These are phyloP conservation scores for Novumbra hubbsi DNA, from an alignment of 2,797 vertebrate genomes.

Conservation along the genomic window DNA sequence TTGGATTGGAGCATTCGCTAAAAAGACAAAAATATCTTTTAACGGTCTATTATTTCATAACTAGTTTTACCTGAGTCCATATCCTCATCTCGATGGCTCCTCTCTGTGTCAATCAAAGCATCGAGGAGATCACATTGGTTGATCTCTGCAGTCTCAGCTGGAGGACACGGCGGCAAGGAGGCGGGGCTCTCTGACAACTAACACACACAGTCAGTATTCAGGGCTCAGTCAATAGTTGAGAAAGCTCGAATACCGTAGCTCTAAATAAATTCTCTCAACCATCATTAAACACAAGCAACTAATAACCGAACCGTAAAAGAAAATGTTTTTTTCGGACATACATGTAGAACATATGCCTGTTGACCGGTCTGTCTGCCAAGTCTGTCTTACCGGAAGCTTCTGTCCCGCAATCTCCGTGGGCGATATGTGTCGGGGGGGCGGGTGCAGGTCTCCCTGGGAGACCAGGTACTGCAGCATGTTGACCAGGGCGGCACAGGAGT, in stretches of 20 bases:
- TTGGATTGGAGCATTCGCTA: background rate
- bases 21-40: too few relatives aligned
- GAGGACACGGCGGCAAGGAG: constrained; percentile 75
- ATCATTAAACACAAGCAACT: background rate
- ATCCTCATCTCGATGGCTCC: constrained; percentile 68
- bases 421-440: constrained; percentile 80
- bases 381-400: constrained; percentile 80
- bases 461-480: constrained; percentile 89
- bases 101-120: constrained; percentile 88
- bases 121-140: constrained; percentile 90
- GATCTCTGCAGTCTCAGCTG: constrained; percentile 88
- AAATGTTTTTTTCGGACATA: background rate
- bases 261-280: background rate
- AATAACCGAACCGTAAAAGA: background rate
- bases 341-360: background rate
- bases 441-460: constrained; percentile 84
- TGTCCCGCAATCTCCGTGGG: constrained; percentile 91
- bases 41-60: background rate
- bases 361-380: background rate
- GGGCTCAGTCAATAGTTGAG: background rate
- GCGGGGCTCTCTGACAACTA: constrained; percentile 81
- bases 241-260: background rate
- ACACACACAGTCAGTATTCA: constrained; percentile 17
- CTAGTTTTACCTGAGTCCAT: constrained; percentile 59
- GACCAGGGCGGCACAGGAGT: constrained; percentile 86